Evolutionary conservation across 2,797 vertebrate species (phyloP).

Genomic region (Pipistrellus nathusii): DNA sequence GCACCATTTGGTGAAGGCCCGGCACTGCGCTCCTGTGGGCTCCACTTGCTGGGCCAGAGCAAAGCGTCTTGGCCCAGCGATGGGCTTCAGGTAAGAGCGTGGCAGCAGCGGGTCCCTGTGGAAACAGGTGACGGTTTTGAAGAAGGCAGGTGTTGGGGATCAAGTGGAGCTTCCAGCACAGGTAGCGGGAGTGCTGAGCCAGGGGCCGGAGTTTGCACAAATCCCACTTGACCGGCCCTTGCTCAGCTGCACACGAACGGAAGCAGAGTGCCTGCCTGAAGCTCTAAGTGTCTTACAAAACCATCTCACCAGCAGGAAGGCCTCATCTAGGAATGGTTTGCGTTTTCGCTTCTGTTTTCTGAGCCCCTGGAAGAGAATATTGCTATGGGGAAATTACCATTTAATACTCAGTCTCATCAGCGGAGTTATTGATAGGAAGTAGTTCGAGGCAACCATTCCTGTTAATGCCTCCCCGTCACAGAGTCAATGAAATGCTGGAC

Average conservation of each 20-base stretch:
- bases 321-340: neutral
- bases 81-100: neutral
- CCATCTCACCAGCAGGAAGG: neutral
- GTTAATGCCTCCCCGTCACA: slow-evolving; percentile 55
- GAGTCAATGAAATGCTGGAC: neutral
- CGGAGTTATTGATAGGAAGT: slow-evolving; percentile 60
- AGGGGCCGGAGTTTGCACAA: neutral
- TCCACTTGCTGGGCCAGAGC: neutral
- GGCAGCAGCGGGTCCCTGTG: neutral
- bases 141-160: neutral
- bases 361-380: slow-evolving; percentile 48
- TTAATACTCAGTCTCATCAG: slow-evolving; percentile 64
- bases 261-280: neutral
- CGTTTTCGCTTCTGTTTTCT: slow-evolving; percentile 43
- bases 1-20: neutral
- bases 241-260: neutral
- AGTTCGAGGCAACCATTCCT: slow-evolving; percentile 47
- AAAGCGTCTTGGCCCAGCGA: neutral
- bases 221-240: fast-evolving
- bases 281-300: neutral
- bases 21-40: neutral
- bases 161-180: neutral
- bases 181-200: too few relatives aligned
- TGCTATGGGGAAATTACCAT: slow-evolving; percentile 40
- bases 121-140: neutral